Evolutionary conservation across 1,140 invertebrate genomes (phyloP).

Genomic region (Tyrophagus putrescentiae): DNA sequence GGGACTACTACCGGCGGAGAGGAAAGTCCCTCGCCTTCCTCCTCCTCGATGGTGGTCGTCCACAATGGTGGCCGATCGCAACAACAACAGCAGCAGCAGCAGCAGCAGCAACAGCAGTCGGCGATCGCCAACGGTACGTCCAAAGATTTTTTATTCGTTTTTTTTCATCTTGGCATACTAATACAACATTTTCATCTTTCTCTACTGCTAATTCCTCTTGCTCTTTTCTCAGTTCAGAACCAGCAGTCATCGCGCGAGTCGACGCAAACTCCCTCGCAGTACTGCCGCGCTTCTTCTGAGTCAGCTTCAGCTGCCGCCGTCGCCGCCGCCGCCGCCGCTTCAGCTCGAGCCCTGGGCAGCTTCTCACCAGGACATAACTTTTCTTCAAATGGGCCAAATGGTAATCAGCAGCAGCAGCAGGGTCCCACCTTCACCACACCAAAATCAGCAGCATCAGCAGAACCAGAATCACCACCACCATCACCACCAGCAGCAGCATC

Average conservation of each 20-base stretch:
- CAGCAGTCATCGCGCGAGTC: slow-evolving; percentile 4
- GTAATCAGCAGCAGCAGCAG: too few relatives aligned
- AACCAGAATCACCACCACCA: not conserved
- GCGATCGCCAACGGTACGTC: not conserved
- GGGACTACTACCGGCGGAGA: not conserved
- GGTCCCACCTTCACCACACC: too few relatives aligned
- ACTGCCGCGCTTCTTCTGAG: slow-evolving; percentile 1
- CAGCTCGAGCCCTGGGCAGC: too few relatives aligned
- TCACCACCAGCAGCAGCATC: not conserved
- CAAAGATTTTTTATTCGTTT: not conserved
- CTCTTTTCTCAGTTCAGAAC: slow-evolving; percentile 1
- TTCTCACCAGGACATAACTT: too few relatives aligned
- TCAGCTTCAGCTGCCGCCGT: not conserved
- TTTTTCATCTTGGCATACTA: too few relatives aligned
- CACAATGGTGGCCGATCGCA: not conserved
- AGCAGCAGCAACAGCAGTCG: not conserved
- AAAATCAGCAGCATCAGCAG: too few relatives aligned
- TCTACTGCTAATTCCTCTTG: not conserved
- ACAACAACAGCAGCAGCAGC: not conserved
- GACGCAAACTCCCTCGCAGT: slow-evolving; percentile 4
- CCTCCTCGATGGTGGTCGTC: not conserved
- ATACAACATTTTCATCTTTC: slow-evolving; percentile 1
- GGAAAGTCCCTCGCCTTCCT: slow-evolving; percentile 8
- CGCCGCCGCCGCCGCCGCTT: not conserved
- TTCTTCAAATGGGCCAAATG: too few relatives aligned